phyloP scores from a whole-genome alignment of 2,113 vertebrate genomes.

The Ophiodon elongatus region DNA sequence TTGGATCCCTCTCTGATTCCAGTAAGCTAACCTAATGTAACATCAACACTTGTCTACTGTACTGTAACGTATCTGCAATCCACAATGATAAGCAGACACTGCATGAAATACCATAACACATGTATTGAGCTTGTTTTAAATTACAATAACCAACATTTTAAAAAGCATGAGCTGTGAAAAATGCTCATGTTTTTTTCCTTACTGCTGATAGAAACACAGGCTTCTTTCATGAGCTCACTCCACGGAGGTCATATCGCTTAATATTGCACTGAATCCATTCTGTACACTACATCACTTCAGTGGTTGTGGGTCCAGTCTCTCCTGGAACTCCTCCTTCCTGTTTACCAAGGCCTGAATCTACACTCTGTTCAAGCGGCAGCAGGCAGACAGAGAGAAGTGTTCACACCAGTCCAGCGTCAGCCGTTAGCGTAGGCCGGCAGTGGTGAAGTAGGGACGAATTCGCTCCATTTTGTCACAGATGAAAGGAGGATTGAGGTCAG shows the following conservation, averaged over 20 bases:
- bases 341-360: slow-evolving; percentile 73
- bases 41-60: slow-evolving; percentile 20
- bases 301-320: slow-evolving; percentile 60
- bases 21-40: slow-evolving; percentile 17
- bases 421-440: slow-evolving; percentile 37
- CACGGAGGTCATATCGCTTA: slow-evolving; percentile 37
- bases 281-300: slow-evolving; percentile 59
- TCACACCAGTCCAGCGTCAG: slow-evolving; percentile 44
- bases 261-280: slow-evolving; percentile 46
- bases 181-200: slow-evolving; percentile 26
- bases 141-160: slow-evolving; percentile 14
- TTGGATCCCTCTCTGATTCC: slow-evolving; percentile 38
- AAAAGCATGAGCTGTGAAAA: slow-evolving; percentile 20
- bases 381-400: slow-evolving; percentile 64
- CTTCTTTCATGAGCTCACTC: slow-evolving; percentile 64
- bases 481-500: slow-evolving; percentile 40
- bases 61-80: slow-evolving; percentile 20
- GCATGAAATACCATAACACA: slow-evolving; percentile 37
- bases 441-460: slow-evolving; percentile 15
- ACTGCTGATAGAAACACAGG: slow-evolving; percentile 50
- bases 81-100: slow-evolving; percentile 12
- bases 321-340: slow-evolving; percentile 45
- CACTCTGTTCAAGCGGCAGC: slow-evolving; percentile 67
- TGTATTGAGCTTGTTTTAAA: slow-evolving; percentile 27
- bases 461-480: slow-evolving; percentile 62